Conservation (phyloP, 2,797 vertebrate species). For the Garrulus glandarius region DNA sequence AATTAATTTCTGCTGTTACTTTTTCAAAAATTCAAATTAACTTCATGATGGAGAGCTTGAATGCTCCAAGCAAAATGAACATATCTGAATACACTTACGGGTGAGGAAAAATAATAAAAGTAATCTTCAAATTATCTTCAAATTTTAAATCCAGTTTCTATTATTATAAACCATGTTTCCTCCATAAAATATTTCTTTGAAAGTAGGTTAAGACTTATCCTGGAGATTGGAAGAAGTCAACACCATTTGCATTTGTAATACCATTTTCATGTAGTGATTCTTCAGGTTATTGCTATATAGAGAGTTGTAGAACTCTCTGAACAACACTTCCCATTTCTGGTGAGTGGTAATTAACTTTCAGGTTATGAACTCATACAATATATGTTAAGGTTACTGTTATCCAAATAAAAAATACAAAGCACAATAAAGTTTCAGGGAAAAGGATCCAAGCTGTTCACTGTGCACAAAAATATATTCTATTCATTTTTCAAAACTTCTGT, state of each 20-base stretch:
- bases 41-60: background rate
- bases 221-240: background rate
- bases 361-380: background rate
- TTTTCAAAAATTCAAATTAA: background rate
- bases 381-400: background rate
- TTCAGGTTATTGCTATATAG: background rate
- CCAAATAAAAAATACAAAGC: constrained; percentile 20
- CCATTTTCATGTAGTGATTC: background rate
- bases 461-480: background rate
- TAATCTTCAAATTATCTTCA: background rate
- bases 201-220: background rate
- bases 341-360: constrained; percentile 12
- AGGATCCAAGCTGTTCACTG: background rate
- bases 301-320: background rate
- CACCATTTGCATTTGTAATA: background rate
- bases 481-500: background rate
- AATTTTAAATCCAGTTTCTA: background rate
- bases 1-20: background rate
- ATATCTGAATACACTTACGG: background rate
- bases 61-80: background rate
- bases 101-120: background rate
- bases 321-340: background rate
- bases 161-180: background rate
- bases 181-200: background rate
- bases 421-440: background rate